A percentile compares a stretch with the other conserved stretches of the same genome.
Evolutionary conservation across 2,797 vertebrate species (phyloP).

Genomic region (Moxostoma hubbsi): DNA sequence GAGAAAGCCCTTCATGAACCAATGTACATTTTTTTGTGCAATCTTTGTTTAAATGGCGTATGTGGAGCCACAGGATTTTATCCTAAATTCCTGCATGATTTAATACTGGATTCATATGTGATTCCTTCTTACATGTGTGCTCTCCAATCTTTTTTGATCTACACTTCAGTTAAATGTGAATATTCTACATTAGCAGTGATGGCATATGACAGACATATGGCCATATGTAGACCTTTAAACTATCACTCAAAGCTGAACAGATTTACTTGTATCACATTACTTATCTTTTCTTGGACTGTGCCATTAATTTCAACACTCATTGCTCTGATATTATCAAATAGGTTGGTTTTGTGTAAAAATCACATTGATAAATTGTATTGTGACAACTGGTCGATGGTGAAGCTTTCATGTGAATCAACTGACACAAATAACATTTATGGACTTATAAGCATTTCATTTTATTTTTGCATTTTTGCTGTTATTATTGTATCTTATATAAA

Average conservation of each 20-base stretch:
- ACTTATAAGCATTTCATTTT: slow-evolving; percentile 7
- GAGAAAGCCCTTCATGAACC: slow-evolving; percentile 39
- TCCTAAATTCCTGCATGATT: slow-evolving; percentile 46
- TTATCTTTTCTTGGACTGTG: slow-evolving; percentile 23
- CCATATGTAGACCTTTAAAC: slow-evolving; percentile 28
- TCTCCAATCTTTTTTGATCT: slow-evolving; percentile 27
- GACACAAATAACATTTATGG: slow-evolving; percentile 25
- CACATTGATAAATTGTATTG: slow-evolving; percentile 38
- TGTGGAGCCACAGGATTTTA: slow-evolving; percentile 44
- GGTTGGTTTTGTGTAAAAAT: slow-evolving; percentile 20
- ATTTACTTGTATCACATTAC: not conserved
- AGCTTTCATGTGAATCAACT: slow-evolving; percentile 32
- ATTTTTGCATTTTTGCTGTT: slow-evolving; percentile 6
- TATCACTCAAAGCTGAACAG: slow-evolving; percentile 31
- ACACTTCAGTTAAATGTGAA: slow-evolving; percentile 29
- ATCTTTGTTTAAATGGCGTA: slow-evolving; percentile 45
- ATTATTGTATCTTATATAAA: slow-evolving; percentile 33
- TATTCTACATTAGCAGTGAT: slow-evolving; percentile 30
- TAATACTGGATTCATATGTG: slow-evolving; percentile 30
- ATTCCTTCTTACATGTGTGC: slow-evolving; percentile 38
- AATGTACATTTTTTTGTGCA: slow-evolving; percentile 48
- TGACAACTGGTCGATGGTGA: slow-evolving; percentile 45
- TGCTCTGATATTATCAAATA: slow-evolving; percentile 12
- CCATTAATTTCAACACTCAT: not conserved
- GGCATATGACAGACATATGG: slow-evolving; percentile 38